Conservation (phyloP, 1,140 invertebrate genomes). For the Rhizoglyphus robini region DNA sequence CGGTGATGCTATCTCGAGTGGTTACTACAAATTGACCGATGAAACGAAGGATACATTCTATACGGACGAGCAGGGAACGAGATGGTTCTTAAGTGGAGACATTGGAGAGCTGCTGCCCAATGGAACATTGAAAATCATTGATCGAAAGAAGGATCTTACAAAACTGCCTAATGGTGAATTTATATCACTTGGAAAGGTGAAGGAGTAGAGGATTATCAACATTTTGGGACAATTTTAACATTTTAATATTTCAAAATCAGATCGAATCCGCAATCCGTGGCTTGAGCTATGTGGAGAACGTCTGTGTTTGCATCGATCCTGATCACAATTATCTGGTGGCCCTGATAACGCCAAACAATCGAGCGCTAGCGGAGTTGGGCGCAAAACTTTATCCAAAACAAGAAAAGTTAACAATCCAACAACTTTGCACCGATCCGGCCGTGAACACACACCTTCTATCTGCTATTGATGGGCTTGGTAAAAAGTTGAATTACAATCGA, state of each 20-base stretch:
- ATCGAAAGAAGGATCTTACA: conserved; percentile 66
- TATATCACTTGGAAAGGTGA: conserved; percentile 22
- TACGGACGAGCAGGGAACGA: conserved; percentile 54
- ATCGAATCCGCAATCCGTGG: conserved; percentile 72
- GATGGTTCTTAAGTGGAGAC: conserved; percentile 91
- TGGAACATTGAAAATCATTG: conserved; percentile 89
- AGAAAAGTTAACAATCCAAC: conserved; percentile 46
- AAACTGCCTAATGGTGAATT: conserved; percentile 95
- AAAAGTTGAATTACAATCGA: not conserved
- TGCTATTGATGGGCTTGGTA: not conserved
- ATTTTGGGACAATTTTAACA: not conserved
- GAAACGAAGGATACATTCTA: conserved; percentile 83
- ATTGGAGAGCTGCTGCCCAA: conserved; percentile 83
- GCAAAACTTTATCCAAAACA: conserved; percentile 39
- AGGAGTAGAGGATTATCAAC: not conserved
- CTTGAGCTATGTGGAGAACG: conserved; percentile 79
- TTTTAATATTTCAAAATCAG: conserved; percentile 19
- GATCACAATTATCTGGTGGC: conserved; percentile 71
- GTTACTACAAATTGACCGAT: conserved; percentile 81
- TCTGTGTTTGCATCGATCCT: conserved; percentile 80
- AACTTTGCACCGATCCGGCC: conserved; percentile 51
- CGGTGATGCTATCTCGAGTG: conserved; percentile 73
- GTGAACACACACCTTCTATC: conserved; percentile 59
- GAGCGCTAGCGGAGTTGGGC: conserved; percentile 50
- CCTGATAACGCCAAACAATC: conserved; percentile 67